Conservation (phyloP, 2,113 vertebrate species). For the Lasiurus borealis region DNA sequence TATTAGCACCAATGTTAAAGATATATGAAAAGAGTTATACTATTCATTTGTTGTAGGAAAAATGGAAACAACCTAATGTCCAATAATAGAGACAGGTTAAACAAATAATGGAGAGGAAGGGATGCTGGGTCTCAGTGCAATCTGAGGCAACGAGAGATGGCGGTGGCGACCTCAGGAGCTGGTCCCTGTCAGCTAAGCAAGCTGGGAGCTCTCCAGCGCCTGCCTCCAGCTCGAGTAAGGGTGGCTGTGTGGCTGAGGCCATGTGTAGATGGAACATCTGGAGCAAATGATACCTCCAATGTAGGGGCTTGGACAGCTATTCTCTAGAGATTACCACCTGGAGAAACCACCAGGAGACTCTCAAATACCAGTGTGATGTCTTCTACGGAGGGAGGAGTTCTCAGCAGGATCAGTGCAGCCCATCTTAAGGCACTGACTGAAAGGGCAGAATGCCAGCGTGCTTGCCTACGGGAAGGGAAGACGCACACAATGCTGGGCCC, state of each 20-base stretch:
- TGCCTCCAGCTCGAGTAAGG: constrained; percentile 85
- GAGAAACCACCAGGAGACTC: constrained; percentile 92
- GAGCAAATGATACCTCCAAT: too few species aligned
- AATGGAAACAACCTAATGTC: not conserved
- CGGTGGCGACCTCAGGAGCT: constrained; percentile 41
- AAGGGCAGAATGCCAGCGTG: constrained; percentile 94
- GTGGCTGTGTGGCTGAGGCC: constrained; percentile 93
- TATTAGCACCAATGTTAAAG: not conserved
- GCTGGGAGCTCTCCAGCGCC: constrained; percentile 58
- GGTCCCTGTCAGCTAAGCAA: constrained; percentile 69
- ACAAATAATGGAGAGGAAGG: too few species aligned
- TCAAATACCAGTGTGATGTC: constrained; percentile 94
- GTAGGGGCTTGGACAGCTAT: constrained; percentile 90
- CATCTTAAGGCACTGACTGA: constrained; percentile 89
- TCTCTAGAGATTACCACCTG: constrained; percentile 93
- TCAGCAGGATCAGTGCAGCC: constrained; percentile 92
- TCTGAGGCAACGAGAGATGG: too few species aligned
- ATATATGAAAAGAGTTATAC: not conserved
- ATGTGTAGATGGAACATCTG: constrained; percentile 85
- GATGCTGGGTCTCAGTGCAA: too few species aligned
- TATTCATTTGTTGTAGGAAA: not conserved
- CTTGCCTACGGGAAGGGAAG: constrained; percentile 95
- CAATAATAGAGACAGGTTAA: not conserved
- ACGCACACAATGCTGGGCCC: constrained; percentile 95
- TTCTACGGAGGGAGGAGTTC: constrained; percentile 90